Evolutionary conservation across 2,888 invertebrate species (phyloP).

Genomic region (Bhutanitis thaidina): DNA sequence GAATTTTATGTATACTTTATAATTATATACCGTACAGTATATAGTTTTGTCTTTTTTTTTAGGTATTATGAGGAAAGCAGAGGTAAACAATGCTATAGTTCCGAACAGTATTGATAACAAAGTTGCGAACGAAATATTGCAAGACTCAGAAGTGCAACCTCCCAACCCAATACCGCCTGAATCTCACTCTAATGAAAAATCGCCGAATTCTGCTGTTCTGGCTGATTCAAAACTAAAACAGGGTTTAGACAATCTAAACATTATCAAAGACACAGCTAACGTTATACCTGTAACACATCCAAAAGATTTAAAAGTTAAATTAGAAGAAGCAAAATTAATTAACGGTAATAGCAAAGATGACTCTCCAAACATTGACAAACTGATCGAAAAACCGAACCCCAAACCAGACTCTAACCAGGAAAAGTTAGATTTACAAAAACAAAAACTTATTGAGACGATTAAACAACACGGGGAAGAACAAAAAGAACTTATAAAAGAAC

Average conservation of each 20-base stretch:
- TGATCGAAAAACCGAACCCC: slow-evolving; percentile 33
- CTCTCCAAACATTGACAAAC: slow-evolving; percentile 29
- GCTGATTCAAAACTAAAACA: slow-evolving; percentile 53
- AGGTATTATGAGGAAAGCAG: slow-evolving; percentile 41
- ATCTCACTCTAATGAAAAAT: slow-evolving; percentile 63
- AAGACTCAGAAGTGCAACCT: slow-evolving; percentile 67
- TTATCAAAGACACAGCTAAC: slow-evolving; percentile 34
- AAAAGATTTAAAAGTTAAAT: slow-evolving; percentile 50
- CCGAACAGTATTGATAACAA: slow-evolving; percentile 28
- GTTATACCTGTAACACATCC: slow-evolving; percentile 53
- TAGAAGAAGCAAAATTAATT: slow-evolving; percentile 37
- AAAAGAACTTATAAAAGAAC: slow-evolving; percentile 83
- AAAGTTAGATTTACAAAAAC: slow-evolving; percentile 54
- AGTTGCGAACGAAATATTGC: slow-evolving; percentile 36
- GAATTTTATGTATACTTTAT: too few species aligned
- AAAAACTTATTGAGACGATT: slow-evolving; percentile 81
- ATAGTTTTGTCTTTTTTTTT: slow-evolving; percentile 25
- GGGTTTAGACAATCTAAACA: slow-evolving; percentile 40
- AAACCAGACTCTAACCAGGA: slow-evolving; percentile 37
- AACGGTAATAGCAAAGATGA: slow-evolving; percentile 36
- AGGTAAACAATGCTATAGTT: slow-evolving; percentile 30
- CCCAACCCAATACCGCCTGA: slow-evolving; percentile 72
- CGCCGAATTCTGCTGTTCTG: slow-evolving; percentile 36
- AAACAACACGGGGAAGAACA: slow-evolving; percentile 85
- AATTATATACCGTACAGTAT: too few species aligned